phyloP scores from a whole-genome alignment of 2,888 invertebrate genomes.

The Aspidapion aeneum region DNA sequence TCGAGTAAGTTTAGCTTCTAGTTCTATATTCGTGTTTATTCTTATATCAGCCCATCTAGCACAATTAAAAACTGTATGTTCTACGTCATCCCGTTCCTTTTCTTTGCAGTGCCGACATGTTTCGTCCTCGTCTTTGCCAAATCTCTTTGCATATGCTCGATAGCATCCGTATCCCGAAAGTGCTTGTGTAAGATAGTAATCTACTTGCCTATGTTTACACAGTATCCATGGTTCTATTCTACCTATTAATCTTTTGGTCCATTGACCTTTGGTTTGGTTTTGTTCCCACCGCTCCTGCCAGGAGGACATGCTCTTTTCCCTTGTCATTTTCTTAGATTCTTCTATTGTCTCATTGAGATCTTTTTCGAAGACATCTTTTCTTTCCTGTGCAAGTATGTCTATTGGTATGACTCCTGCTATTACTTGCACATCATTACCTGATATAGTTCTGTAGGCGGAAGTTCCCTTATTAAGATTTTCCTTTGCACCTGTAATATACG shows the following conservation, averaged over 20 bases:
- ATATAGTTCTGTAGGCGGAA: neutral
- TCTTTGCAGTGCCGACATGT: too few species aligned
- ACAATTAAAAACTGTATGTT: neutral
- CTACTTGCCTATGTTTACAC: neutral
- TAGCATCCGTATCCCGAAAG: neutral
- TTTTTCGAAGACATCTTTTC: too few species aligned
- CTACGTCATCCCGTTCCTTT: too few species aligned
- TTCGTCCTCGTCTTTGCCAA: too few species aligned
- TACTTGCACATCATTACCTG: neutral
- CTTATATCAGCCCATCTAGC: neutral
- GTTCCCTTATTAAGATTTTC: neutral
- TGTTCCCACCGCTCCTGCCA: neutral
- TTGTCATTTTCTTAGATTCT: neutral
- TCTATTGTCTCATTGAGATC: neutral
- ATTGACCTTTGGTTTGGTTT: neutral
- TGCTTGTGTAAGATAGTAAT: slow-evolving; percentile 5
- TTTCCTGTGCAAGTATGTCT: neutral
- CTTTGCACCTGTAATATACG: neutral
- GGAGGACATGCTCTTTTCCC: neutral
- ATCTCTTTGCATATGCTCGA: neutral
- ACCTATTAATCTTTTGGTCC: slow-evolving; percentile 3
- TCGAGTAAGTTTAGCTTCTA: neutral
- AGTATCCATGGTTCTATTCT: neutral
- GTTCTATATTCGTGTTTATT: neutral
- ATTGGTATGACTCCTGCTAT: neutral